A percentile compares a stretch with the other conserved stretches of the same genome.
Evolutionary conservation across 35 echinoderm and acorn worm species (phyloP).

Genomic region (Lytechinus variegatus): DNA sequence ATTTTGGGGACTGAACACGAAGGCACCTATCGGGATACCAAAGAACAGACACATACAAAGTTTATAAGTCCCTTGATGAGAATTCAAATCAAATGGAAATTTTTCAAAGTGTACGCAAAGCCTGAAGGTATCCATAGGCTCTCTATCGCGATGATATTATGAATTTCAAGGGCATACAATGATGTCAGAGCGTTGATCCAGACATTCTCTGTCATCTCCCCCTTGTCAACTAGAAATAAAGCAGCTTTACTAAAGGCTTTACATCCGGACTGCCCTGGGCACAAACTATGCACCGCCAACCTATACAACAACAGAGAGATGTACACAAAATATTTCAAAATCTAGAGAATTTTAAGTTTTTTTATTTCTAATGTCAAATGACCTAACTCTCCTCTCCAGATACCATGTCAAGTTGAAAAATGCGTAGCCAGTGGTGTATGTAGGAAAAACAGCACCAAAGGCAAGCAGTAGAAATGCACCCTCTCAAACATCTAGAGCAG

Average conservation of each 20-base stretch:
- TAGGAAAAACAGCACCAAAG: too few species aligned
- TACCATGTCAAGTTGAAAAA: background rate
- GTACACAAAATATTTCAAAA: background rate
- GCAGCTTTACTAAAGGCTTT: background rate
- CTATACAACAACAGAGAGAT: too few species aligned
- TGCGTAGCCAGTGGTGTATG: background rate
- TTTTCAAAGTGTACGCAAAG: background rate
- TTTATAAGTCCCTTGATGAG: background rate
- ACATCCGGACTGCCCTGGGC: background rate
- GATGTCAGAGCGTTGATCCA: background rate
- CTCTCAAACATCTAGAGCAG: too few species aligned
- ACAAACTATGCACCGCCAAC: background rate
- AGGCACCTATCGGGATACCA: background rate
- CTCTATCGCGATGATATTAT: background rate
- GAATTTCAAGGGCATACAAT: background rate
- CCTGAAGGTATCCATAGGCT: background rate
- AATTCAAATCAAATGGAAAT: background rate
- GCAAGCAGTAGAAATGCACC: too few species aligned
- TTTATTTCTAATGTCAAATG: background rate
- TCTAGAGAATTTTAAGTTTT: background rate
- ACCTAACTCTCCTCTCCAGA: background rate
- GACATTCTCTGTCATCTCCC: background rate
- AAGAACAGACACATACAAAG: background rate
- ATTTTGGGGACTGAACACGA: too few species aligned
- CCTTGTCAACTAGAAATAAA: constrained; percentile 20